Conservation (phyloP, 2,888 invertebrate genomes). For the Sympetrum striolatum region DNA sequence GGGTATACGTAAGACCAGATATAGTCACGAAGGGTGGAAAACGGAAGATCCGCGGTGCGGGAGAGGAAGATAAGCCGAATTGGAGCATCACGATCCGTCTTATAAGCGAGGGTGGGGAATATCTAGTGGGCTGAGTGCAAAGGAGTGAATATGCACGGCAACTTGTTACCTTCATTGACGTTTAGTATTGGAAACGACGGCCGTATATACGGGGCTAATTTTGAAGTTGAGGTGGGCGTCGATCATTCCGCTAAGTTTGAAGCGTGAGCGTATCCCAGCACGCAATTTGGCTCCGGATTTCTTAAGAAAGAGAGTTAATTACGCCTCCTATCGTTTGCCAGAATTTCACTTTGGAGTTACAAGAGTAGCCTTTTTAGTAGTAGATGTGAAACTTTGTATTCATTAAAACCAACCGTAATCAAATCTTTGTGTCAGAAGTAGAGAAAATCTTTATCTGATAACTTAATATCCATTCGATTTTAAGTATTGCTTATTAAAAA, state of each 20-base stretch:
- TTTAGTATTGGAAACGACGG: background rate
- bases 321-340: too few species aligned
- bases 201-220: background rate
- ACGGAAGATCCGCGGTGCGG: background rate
- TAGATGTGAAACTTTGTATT: too few species aligned
- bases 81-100: slow-evolving; percentile 36
- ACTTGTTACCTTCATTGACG: background rate
- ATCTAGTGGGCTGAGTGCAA: background rate
- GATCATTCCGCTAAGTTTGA: background rate
- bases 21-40: slow-evolving; percentile 13
- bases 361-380: too few species aligned
- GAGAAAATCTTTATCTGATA: too few species aligned
- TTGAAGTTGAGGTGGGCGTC: background rate
- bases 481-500: too few species aligned
- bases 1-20: slow-evolving; percentile 1
- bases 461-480: too few species aligned
- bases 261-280: too few species aligned
- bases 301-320: too few species aligned
- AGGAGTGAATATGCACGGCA: background rate
- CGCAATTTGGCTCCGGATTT: too few species aligned
- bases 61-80: slow-evolving; percentile 19
- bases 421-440: too few species aligned
- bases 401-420: too few species aligned
- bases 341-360: too few species aligned
- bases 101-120: background rate